phyloP scores from a whole-genome alignment of 2,113 vertebrate genomes.

The Salvelinus fontinalis region DNA sequence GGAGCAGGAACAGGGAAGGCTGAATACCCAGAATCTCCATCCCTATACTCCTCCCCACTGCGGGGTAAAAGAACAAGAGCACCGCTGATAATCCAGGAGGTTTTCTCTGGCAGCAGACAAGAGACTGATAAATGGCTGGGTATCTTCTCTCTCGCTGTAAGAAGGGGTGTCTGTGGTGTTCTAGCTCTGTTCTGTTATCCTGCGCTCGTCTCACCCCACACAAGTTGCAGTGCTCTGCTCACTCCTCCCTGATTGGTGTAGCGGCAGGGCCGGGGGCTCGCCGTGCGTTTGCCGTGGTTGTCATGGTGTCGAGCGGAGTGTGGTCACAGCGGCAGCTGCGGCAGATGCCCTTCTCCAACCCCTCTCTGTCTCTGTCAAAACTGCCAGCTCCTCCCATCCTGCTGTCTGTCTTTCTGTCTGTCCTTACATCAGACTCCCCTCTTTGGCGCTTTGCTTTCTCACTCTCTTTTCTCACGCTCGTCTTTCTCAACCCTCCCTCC shows the following conservation, averaged over 20 bases:
- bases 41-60: no score
- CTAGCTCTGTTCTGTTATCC: neutral
- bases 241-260: conserved; percentile 1
- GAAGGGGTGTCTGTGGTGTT: no score
- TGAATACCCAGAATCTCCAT: no score
- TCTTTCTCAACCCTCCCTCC: neutral
- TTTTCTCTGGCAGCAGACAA: no score
- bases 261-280: conserved; percentile 18
- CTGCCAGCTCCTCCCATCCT: neutral
- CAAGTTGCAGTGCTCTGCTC: neutral
- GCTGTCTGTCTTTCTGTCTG: conserved; percentile 5
- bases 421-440: no score
- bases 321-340: no score
- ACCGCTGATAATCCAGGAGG: no score
- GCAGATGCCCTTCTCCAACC: neutral
- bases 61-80: no score
- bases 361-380: neutral
- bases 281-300: conserved; percentile 38
- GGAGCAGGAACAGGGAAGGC: no score
- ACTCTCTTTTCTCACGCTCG: neutral
- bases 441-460: no score
- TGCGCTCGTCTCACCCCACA: neutral
- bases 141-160: no score
- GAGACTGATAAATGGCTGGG: no score
- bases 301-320: conserved; percentile 45